Evolutionary conservation across 1,140 invertebrate species (phyloP).

Genomic region (Drosophila takahashii): DNA sequence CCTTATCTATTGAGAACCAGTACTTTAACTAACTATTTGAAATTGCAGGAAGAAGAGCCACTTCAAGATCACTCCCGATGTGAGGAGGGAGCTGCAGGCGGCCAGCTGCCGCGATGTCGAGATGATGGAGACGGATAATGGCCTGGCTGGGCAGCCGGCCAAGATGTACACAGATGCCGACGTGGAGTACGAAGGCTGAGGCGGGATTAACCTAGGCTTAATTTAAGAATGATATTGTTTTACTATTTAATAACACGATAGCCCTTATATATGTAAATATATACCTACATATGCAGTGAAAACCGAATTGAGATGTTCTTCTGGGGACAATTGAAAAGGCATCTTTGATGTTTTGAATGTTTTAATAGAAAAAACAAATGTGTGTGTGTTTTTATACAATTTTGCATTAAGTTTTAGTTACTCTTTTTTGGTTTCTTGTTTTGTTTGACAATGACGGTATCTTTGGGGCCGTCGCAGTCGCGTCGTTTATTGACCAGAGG

Average conservation of each 20-base stretch:
- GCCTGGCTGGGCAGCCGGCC: conserved; percentile 43
- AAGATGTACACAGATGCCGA: conserved; percentile 82
- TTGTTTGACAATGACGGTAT: conserved; percentile 37
- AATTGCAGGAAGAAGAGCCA: conserved; percentile 89
- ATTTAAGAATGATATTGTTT: conserved; percentile 28
- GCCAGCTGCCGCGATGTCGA: conserved; percentile 93
- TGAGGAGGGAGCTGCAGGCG: conserved; percentile 92
- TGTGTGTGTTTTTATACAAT: conserved; percentile 68
- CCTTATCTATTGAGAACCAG: not conserved
- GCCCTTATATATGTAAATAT: conserved; percentile 28
- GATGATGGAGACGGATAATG: conserved; percentile 84
- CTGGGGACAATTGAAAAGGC: conserved; percentile 49
- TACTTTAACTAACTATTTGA: not conserved
- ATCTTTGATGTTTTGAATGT: conserved; percentile 46
- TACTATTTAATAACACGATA: conserved; percentile 38
- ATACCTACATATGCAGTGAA: conserved; percentile 27
- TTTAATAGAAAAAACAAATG: conserved; percentile 77
- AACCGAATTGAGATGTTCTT: conserved; percentile 3
- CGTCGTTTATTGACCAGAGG: conserved; percentile 22
- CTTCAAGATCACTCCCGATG: conserved; percentile 93
- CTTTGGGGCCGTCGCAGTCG: conserved; percentile 14
- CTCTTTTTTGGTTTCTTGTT: conserved; percentile 16
- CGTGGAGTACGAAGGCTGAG: conserved; percentile 61
- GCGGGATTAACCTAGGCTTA: not conserved
- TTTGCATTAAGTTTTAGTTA: conserved; percentile 35